Conservation (phyloP, 1,140 invertebrate genomes). For the Drosophila ercepeae region DNA sequence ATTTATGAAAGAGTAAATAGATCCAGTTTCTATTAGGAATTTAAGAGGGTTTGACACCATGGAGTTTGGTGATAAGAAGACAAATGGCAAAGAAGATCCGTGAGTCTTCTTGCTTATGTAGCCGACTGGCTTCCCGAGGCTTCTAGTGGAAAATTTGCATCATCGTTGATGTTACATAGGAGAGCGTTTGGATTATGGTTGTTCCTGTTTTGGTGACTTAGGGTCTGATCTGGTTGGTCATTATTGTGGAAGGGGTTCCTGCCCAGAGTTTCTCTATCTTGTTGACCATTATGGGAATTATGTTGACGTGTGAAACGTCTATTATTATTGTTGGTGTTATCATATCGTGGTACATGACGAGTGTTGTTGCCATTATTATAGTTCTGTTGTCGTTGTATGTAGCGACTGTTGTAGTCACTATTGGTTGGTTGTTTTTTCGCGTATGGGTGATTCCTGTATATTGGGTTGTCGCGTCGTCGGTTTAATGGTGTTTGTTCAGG, state of each 20-base stretch:
- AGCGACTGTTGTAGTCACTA: constrained; percentile 15
- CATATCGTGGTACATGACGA: constrained; percentile 12
- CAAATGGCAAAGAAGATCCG: constrained; percentile 32
- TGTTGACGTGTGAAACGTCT: constrained; percentile 13
- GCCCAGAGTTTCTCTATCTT: constrained; percentile 2
- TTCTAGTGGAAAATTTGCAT: constrained; percentile 29
- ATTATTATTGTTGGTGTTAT: constrained; percentile 11
- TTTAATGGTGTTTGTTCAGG: constrained; percentile 23
- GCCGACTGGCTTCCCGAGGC: too few species aligned
- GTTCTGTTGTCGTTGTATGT: constrained; percentile 22
- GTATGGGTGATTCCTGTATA: constrained; percentile 13
- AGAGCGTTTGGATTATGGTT: constrained; percentile 25
- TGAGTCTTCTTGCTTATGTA: constrained; percentile 29
- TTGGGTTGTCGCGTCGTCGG: neutral
- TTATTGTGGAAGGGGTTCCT: constrained; percentile 15
- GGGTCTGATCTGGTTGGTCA: constrained; percentile 9
- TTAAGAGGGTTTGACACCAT: constrained; percentile 19
- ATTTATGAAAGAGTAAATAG: constrained; percentile 19
- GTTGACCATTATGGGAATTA: constrained; percentile 19
- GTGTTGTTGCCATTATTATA: neutral
- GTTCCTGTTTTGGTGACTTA: constrained; percentile 19
- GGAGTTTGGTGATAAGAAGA: constrained; percentile 17
- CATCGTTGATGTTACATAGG: constrained; percentile 28
- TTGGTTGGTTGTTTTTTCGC: constrained; percentile 13
- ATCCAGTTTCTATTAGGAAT: constrained; percentile 20